Evolutionary conservation across 2,888 invertebrate genomes (phyloP), one percentile per base, ranked within the genome.

Genomic region (Steinernema scapterisci): DNA sequence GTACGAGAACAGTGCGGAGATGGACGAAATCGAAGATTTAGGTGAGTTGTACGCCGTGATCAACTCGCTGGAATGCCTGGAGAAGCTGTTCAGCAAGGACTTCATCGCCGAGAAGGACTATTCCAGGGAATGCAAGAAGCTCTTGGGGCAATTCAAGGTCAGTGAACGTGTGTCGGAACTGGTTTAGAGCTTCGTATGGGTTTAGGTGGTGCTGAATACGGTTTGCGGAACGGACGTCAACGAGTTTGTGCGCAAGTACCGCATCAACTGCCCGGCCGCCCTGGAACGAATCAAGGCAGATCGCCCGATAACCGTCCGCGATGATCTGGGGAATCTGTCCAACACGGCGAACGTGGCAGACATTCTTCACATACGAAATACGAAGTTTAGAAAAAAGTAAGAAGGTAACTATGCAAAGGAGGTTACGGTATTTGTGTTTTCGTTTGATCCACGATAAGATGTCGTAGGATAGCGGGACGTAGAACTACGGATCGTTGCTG

Each of bases 391-490:
- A n/a, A n/a, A n/a, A n/a, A n/a, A n/a, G n/a, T n/a, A n/a, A n/a
- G n/a, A n/a, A n/a, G n/a, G n/a, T n/a, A n/a, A n/a, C n/a, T n/a
- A n/a, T n/a, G n/a, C n/a, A n/a, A n/a, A n/a, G 63, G 7, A 63
- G 63, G 31, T 31, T 63, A 38, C 63, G 63, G 63, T 75, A 75
- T 45, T 75, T 75, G 43, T 72, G 52, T 48, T 71, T 31, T 43
- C 78, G 72, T 43, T 72, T 75, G 6, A 81, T 80, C 11, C 78
- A 72, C 2, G 77, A 76, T 45, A 99, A 92, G 70, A 97, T 92
- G 21, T 99, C 99, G 88, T 96, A 97, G 88, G 96, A 96, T 0
- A 97, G 91, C 0, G 97, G 97, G n/a, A 97, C 97, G 90, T 97
- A 97, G 75, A 95, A 93, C 97, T 97, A 99, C 16, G 97, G 96